A percentile compares a stretch with the other conserved stretches of the same genome.
phyloP scores from a whole-genome alignment of 1,140 invertebrate species.

The Magallana ariakensis region DNA sequence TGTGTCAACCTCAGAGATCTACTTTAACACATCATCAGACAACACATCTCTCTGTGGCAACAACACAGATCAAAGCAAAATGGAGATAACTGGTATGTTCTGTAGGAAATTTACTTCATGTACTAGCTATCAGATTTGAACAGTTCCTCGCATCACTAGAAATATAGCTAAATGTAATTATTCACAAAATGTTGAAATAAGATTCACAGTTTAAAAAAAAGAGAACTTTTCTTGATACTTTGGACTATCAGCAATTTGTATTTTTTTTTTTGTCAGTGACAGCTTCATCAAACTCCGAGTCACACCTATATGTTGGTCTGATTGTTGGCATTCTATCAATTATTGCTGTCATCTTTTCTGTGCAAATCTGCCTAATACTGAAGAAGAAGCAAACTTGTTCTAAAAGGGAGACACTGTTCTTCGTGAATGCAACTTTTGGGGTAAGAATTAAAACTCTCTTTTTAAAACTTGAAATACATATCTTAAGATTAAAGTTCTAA shows the following conservation, averaged over 20 bases:
- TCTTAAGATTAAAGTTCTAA: no score
- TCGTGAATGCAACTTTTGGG: conserved; percentile 13
- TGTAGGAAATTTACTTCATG: no score
- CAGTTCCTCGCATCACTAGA: no score
- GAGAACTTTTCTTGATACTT: no score
- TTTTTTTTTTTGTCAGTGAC: no score
- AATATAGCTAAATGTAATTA: no score
- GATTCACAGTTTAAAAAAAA: no score
- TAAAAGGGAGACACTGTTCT: neutral
- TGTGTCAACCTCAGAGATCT: neutral
- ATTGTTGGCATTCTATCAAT: neutral
- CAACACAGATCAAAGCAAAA: neutral
- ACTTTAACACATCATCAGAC: neutral
- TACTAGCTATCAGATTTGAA: no score
- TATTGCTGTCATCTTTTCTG: neutral
- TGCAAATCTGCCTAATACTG: neutral
- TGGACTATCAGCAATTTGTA: no score
- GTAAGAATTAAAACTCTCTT: neutral
- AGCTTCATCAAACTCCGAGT: neutral
- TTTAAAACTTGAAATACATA: neutral
- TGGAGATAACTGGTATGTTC: neutral
- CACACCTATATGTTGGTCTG: neutral
- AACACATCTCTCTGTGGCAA: neutral
- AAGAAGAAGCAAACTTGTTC: neutral
- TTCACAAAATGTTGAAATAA: no score